Percentiles rank a stretch among this genome's conserved stretches.
These are phyloP conservation scores for Rhinogobio ventralis DNA, from an alignment of 2,797 vertebrate genomes.

Conservation along the genomic window DNA sequence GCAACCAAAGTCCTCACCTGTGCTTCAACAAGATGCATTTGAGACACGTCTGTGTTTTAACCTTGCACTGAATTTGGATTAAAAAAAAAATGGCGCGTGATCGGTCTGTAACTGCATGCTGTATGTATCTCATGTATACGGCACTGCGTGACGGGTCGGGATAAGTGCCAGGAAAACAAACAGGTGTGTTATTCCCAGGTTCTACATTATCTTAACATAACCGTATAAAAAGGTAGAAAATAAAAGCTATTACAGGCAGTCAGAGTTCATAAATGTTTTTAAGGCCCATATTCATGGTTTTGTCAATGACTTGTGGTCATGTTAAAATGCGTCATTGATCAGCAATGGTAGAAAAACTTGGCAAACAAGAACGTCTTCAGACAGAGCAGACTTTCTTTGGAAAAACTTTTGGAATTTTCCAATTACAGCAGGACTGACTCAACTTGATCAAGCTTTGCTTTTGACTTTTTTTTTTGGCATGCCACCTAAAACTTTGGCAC, in stretches of 20 bases:
- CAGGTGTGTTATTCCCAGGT: constrained; percentile 21
- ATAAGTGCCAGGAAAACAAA: constrained; percentile 39
- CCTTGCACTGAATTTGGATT: background rate
- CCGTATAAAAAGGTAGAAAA: constrained; percentile 18
- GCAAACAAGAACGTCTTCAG: constrained; percentile 59
- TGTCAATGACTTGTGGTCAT: constrained; percentile 1
- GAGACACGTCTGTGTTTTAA: constrained; percentile 24
- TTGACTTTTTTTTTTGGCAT: constrained; percentile 43
- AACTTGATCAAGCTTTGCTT: background rate
- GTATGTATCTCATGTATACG: background rate
- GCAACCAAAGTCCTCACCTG: constrained; percentile 20
- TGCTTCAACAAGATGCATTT: constrained; percentile 9
- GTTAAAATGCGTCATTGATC: constrained; percentile 7
- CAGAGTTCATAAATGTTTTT: constrained; percentile 12
- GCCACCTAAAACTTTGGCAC: constrained; percentile 55
- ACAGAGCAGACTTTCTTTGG: background rate
- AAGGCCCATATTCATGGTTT: constrained; percentile 22
- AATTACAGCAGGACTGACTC: constrained; percentile 5
- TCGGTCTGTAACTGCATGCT: constrained; percentile 6
- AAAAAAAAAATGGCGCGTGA: background rate
- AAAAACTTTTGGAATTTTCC: background rate
- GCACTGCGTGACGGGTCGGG: background rate
- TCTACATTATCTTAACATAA: constrained; percentile 25
- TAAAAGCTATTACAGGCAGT: constrained; percentile 28
- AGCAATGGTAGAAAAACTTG: constrained; percentile 53